Evolutionary conservation across 2,797 vertebrate genomes (phyloP).

Genomic region (Takifugu rubripes): DNA sequence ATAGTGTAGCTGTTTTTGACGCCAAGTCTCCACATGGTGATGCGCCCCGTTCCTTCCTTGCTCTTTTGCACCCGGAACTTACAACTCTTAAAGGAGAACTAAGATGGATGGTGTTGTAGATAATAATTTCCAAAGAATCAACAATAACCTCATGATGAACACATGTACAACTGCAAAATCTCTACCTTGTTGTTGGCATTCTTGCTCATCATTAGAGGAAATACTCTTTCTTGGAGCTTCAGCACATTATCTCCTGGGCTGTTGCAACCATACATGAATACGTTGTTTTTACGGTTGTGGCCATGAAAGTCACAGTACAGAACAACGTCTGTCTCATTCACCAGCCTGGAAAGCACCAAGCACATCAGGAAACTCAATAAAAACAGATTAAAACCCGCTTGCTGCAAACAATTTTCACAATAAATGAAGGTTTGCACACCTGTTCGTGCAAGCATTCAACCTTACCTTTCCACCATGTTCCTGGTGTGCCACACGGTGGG

Average conservation of each 20-base stretch:
- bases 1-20: conserved; percentile 92
- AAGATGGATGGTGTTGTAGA: not conserved
- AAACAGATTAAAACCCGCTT: not conserved
- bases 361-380: not conserved
- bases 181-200: conserved; percentile 85
- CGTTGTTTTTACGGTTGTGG: conserved; percentile 91
- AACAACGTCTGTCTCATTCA: conserved; percentile 82
- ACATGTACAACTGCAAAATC: not conserved
- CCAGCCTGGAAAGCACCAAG: conserved; percentile 67
- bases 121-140: no score
- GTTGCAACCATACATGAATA: conserved; percentile 92
- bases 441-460: not conserved
- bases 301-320: conserved; percentile 94
- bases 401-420: not conserved
- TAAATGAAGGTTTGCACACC: not conserved
- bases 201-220: conserved; percentile 96
- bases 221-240: conserved; percentile 80
- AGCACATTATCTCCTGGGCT: conserved; percentile 13
- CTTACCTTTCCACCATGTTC: conserved; percentile 88
- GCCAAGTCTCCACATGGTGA: conserved; percentile 91
- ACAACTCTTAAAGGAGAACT: conserved; percentile 93
- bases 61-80: conserved; percentile 91
- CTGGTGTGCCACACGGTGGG: conserved; percentile 86
- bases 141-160: not conserved
- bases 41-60: conserved; percentile 89